Conservation (phyloP, 2,113 vertebrate genomes). For the Pseudolaguvia tuberculata region DNA sequence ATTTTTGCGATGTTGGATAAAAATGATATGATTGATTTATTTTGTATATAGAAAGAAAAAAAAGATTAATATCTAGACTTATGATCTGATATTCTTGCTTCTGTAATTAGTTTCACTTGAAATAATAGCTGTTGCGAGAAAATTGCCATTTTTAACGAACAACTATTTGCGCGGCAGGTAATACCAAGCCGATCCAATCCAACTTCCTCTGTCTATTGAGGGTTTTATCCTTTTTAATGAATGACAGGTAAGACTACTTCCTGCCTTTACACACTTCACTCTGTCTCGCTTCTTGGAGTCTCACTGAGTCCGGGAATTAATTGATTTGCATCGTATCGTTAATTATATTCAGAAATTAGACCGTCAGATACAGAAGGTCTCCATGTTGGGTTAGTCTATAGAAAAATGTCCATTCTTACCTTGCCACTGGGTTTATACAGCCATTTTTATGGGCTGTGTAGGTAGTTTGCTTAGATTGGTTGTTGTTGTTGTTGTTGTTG, state of each 20-base stretch:
- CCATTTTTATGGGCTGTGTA: no score
- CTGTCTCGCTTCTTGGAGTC: slow-evolving; percentile 69
- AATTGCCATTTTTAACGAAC: slow-evolving; percentile 66
- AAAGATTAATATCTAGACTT: background rate
- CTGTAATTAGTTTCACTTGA: no score
- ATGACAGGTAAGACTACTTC: slow-evolving; percentile 78
- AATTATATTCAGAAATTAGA: slow-evolving; percentile 74
- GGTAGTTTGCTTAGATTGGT: no score
- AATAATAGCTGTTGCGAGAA: slow-evolving; percentile 62
- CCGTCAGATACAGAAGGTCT: slow-evolving; percentile 26
- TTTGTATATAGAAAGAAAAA: background rate
- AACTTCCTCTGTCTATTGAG: slow-evolving; percentile 73
- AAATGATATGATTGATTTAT: background rate
- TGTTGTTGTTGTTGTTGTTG: no score
- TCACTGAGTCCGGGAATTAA: slow-evolving; percentile 75
- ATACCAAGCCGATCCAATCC: slow-evolving; percentile 76
- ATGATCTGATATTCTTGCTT: slow-evolving; percentile 27
- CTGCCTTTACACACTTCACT: slow-evolving; percentile 68
- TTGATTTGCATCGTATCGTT: slow-evolving; percentile 77
- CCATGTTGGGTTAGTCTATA: slow-evolving; percentile 25
- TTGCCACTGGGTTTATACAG: slow-evolving; percentile 36
- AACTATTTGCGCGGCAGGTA: slow-evolving; percentile 76
- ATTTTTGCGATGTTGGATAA: background rate
- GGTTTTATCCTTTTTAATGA: slow-evolving; percentile 73
- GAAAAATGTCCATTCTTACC: slow-evolving; percentile 52